Conservation (phyloP, 2,797 vertebrate species). For the Hippoglossus hippoglossus region DNA sequence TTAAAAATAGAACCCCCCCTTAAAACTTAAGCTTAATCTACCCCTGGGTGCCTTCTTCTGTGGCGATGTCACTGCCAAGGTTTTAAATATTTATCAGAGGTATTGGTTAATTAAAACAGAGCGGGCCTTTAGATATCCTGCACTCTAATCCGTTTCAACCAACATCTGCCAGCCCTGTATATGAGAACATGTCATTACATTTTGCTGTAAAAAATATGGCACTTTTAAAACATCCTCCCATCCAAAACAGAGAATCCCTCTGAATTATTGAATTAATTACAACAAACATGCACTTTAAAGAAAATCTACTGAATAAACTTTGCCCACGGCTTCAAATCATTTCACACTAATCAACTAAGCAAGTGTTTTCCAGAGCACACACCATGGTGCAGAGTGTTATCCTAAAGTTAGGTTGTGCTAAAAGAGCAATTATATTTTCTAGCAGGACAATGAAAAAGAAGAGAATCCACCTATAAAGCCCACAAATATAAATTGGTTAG, state of each 20-base stretch:
- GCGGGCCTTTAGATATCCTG: conserved; percentile 78
- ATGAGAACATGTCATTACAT: conserved; percentile 74
- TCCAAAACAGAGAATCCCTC: conserved; percentile 33
- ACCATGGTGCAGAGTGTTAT: background rate
- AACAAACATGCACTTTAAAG: conserved; percentile 37
- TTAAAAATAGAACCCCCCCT: conserved; percentile 41
- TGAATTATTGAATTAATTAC: conserved; percentile 43
- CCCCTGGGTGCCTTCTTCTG: conserved; percentile 74
- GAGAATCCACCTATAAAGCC: background rate
- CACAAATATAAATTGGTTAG: conserved; percentile 15
- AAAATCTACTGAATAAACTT: conserved; percentile 45
- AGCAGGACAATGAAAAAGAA: conserved; percentile 11
- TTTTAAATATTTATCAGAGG: conserved; percentile 86
- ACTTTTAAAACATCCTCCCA: conserved; percentile 54
- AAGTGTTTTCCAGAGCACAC: conserved; percentile 23
- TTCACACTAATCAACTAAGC: conserved; percentile 27
- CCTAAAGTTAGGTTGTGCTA: conserved; percentile 16
- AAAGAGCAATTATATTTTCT: conserved; percentile 24
- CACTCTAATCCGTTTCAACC: conserved; percentile 82
- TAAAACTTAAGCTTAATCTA: conserved; percentile 50
- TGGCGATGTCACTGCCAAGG: conserved; percentile 80
- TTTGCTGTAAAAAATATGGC: conserved; percentile 54
- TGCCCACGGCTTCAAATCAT: conserved; percentile 28
- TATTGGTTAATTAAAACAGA: conserved; percentile 87
- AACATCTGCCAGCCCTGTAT: conserved; percentile 79